Evolutionary conservation across 1,140 invertebrate genomes (phyloP).

Genomic region (Pemphigus obesinymphae): DNA sequence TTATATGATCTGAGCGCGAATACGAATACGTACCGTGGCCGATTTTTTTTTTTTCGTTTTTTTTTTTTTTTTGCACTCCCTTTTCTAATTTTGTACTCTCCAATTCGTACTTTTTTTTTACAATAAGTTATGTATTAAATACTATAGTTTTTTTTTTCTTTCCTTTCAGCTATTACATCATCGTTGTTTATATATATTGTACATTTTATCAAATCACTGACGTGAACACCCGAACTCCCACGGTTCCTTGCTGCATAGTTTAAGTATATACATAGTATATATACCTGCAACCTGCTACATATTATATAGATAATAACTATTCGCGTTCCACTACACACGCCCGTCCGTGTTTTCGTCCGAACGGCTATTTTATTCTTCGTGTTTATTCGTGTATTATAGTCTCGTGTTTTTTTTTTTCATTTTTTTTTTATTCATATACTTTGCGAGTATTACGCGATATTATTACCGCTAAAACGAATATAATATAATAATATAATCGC

Average conservation of each 20-base stretch:
- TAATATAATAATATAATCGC: too few species aligned
- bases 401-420: background rate
- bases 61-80: background rate
- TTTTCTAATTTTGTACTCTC: background rate
- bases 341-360: background rate
- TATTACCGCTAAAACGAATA: too few species aligned
- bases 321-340: background rate
- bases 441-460: too few species aligned
- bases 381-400: background rate
- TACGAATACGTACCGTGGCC: too few species aligned
- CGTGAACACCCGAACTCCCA: background rate
- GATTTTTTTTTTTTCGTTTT: background rate
- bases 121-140: background rate
- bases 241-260: background rate
- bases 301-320: background rate
- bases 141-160: background rate
- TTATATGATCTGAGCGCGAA: too few species aligned
- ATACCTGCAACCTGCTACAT: too few species aligned
- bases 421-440: too few species aligned
- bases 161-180: background rate
- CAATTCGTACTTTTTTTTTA: background rate
- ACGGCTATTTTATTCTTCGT: background rate
- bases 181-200: background rate
- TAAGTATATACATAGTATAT: background rate
- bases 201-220: background rate